Conservation (phyloP, 2,113 vertebrate genomes). For the Xiphorhynchus elegans region DNA sequence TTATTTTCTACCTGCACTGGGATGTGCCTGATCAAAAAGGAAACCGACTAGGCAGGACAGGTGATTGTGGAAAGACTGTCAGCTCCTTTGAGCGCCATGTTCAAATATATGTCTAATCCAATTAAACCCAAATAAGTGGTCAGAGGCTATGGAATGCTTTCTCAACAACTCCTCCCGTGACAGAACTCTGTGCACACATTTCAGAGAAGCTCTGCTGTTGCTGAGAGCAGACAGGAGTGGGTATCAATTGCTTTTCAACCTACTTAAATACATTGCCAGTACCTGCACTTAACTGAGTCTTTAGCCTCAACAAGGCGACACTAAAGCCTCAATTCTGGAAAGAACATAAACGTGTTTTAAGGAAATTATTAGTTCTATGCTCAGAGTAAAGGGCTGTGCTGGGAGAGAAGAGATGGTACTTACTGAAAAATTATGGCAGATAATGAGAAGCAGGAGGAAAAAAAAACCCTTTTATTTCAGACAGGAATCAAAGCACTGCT, state of each 20-base stretch:
- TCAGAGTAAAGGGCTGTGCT: not conserved
- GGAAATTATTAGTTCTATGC: not conserved
- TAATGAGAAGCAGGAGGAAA: not conserved
- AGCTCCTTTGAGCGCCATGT: not conserved
- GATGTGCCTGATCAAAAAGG: conserved; percentile 1
- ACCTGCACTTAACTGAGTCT: not conserved
- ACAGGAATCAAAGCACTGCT: not conserved
- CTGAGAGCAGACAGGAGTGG: not conserved
- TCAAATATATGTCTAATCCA: not conserved
- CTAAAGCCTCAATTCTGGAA: not conserved
- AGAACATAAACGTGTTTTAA: not conserved
- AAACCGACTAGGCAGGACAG: not conserved
- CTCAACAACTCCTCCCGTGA: not conserved
- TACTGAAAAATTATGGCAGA: not conserved
- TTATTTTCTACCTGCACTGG: conserved; percentile 21
- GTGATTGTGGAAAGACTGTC: not conserved
- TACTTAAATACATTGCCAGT: not conserved
- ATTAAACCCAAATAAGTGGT: not conserved
- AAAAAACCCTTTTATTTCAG: not conserved
- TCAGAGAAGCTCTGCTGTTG: not conserved
- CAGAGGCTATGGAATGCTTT: not conserved
- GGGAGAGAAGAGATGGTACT: not conserved
- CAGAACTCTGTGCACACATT: not conserved
- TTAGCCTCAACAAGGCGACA: not conserved
- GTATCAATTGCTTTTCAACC: not conserved